Evolutionary conservation across 2,888 invertebrate species (phyloP), one percentile per base, ranked within the genome.

Genomic region (Aproaerema taeniolella): DNA sequence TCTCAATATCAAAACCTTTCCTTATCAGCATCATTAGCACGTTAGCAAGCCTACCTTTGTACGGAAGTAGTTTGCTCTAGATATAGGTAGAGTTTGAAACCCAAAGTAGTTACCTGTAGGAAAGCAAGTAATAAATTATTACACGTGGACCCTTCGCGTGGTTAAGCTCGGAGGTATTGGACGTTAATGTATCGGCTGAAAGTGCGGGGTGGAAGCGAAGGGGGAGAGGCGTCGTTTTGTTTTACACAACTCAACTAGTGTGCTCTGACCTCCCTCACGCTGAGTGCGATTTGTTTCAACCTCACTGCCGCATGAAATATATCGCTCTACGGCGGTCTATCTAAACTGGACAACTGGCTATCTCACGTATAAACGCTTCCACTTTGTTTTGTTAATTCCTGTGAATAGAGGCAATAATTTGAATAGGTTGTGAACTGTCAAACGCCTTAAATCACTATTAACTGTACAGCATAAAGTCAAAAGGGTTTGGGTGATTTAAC

Each of bases 71-170:
- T n/a, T n/a, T n/a, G n/a, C n/a, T n/a, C n/a, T n/a, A n/a, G n/a
- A n/a, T n/a, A n/a, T n/a, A n/a, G n/a, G n/a, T n/a, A n/a, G n/a
- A 31, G 35, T 31, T 31, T 31, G 25, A 36, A 47, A 35, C 42
- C 46, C 42, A 39, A 42, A 38, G 28, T 39, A 41, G 29, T 43
- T 43, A 39, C 42, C 25, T 15, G 28, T 50, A 55, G 51, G 55
- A 62, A 65, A 63, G 61, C 54, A 53, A 53, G 67, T 73, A 71
- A 79, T 79, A 78, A 80, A 80, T 80, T 76, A 79, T 79, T 75
- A 67, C 67, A 62, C 64, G 65, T 64, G 67, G 64, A 73, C 77
- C 76, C 74, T 77, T 73, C 64, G 66, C 65, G 67, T 58, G 77
- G 77, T 73, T 70, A 67, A 71, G 70, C 70, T 68, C 65, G 25